Evolutionary conservation across 2,113 vertebrate genomes (phyloP).

Genomic region (Odobenus rosmarus): DNA sequence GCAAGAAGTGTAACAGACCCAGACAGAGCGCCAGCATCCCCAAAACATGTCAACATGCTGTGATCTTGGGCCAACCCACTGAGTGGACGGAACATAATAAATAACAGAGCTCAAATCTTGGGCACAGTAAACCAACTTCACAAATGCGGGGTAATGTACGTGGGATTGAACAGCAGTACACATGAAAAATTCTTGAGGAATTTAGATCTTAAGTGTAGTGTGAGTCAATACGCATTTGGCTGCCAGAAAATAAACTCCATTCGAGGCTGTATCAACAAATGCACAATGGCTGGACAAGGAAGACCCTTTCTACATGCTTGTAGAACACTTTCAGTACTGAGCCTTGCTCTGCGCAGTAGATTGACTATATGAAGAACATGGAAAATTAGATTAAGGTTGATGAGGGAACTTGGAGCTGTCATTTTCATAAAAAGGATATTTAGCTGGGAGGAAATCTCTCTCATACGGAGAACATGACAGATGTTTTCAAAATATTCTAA

Average conservation of each 20-base stretch:
- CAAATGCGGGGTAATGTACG: neutral
- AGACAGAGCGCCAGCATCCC: neutral
- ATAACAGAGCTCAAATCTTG: neutral
- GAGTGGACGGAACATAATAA: neutral
- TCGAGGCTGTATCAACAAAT: neutral
- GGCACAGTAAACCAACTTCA: neutral
- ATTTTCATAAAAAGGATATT: neutral
- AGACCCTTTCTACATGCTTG: neutral
- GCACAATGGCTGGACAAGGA: neutral
- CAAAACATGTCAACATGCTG: neutral
- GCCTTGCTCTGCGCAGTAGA: neutral
- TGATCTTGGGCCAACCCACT: neutral
- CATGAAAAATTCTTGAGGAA: neutral
- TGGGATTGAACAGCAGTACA: neutral
- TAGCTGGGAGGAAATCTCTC: neutral
- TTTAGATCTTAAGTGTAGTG: neutral
- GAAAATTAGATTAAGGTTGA: neutral
- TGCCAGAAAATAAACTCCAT: constrained; percentile 30
- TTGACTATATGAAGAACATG: neutral
- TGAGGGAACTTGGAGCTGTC: neutral
- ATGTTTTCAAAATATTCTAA: neutral
- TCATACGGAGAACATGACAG: neutral
- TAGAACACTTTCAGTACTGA: neutral
- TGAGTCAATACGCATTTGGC: constrained; percentile 19
- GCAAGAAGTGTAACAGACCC: neutral